Evolutionary conservation across 2,888 invertebrate species (phyloP).

Genomic region (Microctonus hyperodae): DNA sequence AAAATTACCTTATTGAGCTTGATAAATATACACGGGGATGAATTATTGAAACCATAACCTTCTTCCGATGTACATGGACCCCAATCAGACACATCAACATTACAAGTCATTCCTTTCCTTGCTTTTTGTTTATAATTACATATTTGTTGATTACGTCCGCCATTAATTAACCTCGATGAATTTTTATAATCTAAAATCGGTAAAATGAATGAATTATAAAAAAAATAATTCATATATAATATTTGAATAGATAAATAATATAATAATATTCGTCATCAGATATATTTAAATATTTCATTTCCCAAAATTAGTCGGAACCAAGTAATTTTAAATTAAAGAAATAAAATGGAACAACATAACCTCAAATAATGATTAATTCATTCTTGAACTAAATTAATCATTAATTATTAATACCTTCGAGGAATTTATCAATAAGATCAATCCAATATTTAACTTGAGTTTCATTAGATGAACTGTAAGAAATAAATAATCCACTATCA

Average conservation of each 20-base stretch:
- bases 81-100: constrained; percentile 62
- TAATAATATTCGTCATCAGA: no score
- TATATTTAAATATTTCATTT: no score
- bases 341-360: no score
- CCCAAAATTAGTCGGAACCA: no score
- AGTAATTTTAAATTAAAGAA: no score
- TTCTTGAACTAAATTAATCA: no score
- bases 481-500: constrained; percentile 69
- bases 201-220: constrained; percentile 17
- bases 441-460: constrained; percentile 68
- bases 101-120: constrained; percentile 66
- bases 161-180: constrained; percentile 56
- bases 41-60: constrained; percentile 74
- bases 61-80: constrained; percentile 66
- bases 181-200: constrained; percentile 59
- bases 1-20: constrained; percentile 82
- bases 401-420: constrained; percentile 66
- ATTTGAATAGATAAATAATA: constrained; percentile 10
- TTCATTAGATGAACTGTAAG: constrained; percentile 67
- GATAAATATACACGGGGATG: constrained; percentile 84
- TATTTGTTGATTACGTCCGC: constrained; percentile 65
- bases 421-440: constrained; percentile 66
- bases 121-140: constrained; percentile 67
- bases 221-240: constrained; percentile 6
- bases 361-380: no score